Conservation (phyloP, 2,113 vertebrate species). For the Aspiorhynchus laticeps region DNA sequence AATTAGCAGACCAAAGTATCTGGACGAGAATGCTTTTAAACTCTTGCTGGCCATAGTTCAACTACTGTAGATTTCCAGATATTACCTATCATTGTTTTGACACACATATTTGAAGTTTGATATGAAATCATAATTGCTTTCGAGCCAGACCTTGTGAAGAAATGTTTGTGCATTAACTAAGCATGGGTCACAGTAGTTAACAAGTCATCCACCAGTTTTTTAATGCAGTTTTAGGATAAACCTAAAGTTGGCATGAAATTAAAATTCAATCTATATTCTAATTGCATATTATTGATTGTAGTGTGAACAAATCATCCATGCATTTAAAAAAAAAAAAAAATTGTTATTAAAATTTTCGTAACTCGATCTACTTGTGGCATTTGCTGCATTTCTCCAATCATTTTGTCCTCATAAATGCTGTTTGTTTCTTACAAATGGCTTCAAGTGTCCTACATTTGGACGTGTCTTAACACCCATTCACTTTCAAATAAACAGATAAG, state of each 20-base stretch:
- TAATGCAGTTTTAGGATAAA: neutral
- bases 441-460: too few relatives aligned
- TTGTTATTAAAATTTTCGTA: too few relatives aligned
- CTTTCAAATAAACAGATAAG: too few relatives aligned
- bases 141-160: neutral
- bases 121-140: neutral
- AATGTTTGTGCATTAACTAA: neutral
- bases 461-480: too few relatives aligned
- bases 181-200: neutral
- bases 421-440: too few relatives aligned
- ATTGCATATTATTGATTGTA: neutral
- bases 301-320: neutral
- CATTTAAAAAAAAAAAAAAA: neutral
- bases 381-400: too few relatives aligned
- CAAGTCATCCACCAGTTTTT: too few relatives aligned
- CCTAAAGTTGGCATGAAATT: neutral
- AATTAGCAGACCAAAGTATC: neutral
- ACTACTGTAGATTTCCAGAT: neutral
- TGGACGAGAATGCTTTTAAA: neutral
- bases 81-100: neutral
- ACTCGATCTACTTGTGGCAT: too few relatives aligned
- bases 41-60: neutral
- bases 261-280: neutral
- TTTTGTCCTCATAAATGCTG: too few relatives aligned
- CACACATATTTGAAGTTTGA: neutral